Percentiles rank a stretch among this genome's conserved stretches.
phyloP scores from a whole-genome alignment of 2,888 invertebrate species.

The Cremastinae sp. region DNA sequence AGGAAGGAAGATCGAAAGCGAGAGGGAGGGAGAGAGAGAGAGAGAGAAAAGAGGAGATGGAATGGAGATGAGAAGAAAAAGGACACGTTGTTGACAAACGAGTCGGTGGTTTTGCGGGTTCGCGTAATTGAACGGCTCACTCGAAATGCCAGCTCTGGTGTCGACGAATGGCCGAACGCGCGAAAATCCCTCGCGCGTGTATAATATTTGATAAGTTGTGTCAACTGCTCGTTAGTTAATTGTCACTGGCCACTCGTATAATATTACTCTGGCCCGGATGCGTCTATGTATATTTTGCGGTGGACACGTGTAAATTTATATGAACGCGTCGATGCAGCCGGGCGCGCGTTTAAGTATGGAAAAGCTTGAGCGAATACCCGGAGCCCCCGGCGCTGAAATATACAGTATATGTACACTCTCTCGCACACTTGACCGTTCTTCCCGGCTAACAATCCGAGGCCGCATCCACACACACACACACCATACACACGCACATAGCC shows the following conservation, averaged over 20 bases:
- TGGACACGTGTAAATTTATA: conserved; percentile 16
- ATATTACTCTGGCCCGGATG: conserved; percentile 43
- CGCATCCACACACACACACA: conserved; percentile 53
- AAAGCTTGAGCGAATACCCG: conserved; percentile 34
- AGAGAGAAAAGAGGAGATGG: background rate
- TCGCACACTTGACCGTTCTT: conserved; percentile 36
- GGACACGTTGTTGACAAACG: background rate
- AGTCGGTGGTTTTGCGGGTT: conserved; percentile 18
- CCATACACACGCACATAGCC: conserved; percentile 19
- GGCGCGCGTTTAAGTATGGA: conserved; percentile 15
- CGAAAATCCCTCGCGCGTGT: conserved; percentile 68
- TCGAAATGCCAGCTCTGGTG: conserved; percentile 9
- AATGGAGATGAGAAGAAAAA: too few species aligned
- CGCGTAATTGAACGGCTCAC: conserved; percentile 30
- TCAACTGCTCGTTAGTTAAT: conserved; percentile 80
- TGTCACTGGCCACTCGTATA: conserved; percentile 67
- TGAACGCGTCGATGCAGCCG: conserved; percentile 13
- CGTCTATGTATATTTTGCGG: background rate
- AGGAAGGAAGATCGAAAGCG: too few species aligned
- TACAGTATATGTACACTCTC: conserved; percentile 17
- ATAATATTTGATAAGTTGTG: conserved; percentile 79
- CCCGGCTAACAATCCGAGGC: conserved; percentile 55
- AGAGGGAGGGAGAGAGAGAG: too few species aligned
- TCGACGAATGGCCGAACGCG: conserved; percentile 37
- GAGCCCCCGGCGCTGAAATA: background rate